A percentile compares a stretch with the other conserved stretches of the same genome.
phyloP scores from a whole-genome alignment of 2,888 invertebrate species.

The Trichopria drosophilae region DNA sequence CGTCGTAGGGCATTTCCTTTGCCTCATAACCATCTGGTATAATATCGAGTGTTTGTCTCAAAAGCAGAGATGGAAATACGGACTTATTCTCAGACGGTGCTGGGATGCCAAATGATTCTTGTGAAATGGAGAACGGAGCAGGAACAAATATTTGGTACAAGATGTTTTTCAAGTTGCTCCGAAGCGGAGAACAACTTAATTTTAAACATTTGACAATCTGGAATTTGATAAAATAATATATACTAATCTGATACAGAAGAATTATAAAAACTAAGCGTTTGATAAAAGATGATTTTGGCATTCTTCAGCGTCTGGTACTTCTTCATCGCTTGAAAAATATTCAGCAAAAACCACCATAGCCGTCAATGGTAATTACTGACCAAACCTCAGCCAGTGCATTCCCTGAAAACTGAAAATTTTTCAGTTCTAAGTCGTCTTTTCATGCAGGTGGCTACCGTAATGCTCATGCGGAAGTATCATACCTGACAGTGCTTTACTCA shows the following conservation, averaged over 20 bases:
- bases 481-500: conserved; percentile 46
- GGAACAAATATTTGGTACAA: conserved; percentile 12
- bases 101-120: conserved; percentile 4
- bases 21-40: no score
- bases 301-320: conserved; percentile 20
- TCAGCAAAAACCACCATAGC: conserved; percentile 27
- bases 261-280: not conserved
- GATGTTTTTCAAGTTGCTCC: conserved; percentile 15
- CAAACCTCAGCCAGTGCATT: conserved; percentile 47
- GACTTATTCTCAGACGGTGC: not conserved
- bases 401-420: conserved; percentile 49
- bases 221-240: conserved; percentile 1
- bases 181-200: conserved; percentile 31
- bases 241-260: not conserved
- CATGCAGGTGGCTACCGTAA: conserved; percentile 46
- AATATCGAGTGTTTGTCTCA: conserved; percentile 2
- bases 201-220: conserved; percentile 26
- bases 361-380: conserved; percentile 42
- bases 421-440: conserved; percentile 42
- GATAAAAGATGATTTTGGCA: conserved; percentile 26
- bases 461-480: conserved; percentile 47
- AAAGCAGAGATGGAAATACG: conserved; percentile 1
- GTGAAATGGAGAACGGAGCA: conserved; percentile 11
- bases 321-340: conserved; percentile 18
- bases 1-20: no score